These are phyloP conservation scores for Ramphastos sulfuratus DNA, from an alignment of 2,113 vertebrate genomes.

Conservation along the genomic window DNA sequence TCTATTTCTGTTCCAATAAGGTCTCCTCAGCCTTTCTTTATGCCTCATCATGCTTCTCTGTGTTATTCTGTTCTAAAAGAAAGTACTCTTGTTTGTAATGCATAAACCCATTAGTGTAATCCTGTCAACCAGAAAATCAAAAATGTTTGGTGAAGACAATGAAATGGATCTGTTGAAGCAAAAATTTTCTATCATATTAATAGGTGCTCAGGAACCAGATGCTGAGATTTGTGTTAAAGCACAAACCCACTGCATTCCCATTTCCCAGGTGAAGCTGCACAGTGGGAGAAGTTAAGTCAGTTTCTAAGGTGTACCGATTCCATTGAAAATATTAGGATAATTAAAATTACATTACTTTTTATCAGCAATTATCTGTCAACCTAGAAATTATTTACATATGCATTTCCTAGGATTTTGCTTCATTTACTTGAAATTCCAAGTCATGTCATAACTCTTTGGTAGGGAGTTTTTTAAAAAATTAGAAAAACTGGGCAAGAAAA, in stretches of 20 bases:
- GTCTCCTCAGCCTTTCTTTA: not conserved
- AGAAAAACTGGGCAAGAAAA: not conserved
- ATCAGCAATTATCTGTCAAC: not conserved
- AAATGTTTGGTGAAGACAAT: not conserved
- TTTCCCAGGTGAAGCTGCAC: not conserved
- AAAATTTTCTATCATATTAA: not conserved
- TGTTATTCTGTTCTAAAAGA: not conserved
- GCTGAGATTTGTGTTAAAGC: not conserved
- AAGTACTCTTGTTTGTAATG: not conserved
- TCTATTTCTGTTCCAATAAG: not conserved
- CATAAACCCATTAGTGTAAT: not conserved
- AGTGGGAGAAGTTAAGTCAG: not conserved
- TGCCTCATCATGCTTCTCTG: not conserved
- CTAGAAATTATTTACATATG: fast-evolving
- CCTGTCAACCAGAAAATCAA: constrained; percentile 7
- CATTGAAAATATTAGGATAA: not conserved
- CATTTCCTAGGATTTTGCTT: not conserved
- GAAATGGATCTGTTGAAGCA: not conserved
- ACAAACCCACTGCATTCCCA: not conserved
- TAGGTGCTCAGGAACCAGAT: not conserved
- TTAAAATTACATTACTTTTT: not conserved
- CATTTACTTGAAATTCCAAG: not conserved
- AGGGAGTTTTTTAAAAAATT: not conserved
- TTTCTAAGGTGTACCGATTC: not conserved
- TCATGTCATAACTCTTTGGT: not conserved